Conservation (phyloP, 37 sponge, comb jelly and placozoan species). For the Chondrosia reniformis region DNA sequence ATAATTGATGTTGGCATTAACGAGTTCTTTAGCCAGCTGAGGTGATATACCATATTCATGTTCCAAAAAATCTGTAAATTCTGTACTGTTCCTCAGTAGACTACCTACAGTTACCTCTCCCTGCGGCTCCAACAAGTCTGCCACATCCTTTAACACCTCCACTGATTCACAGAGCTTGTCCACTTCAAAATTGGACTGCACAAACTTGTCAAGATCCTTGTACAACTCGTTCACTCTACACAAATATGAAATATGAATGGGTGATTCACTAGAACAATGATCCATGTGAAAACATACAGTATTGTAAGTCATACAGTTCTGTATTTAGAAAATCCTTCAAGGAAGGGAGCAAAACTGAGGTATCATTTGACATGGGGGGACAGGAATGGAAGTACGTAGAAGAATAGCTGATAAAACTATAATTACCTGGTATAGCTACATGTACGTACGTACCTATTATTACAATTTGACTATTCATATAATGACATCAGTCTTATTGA, state of each 20-base stretch:
- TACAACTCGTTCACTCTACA: conserved; percentile 5
- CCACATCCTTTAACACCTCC: background rate
- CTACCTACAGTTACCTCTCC: background rate
- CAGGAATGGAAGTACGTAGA: background rate
- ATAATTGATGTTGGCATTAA: background rate
- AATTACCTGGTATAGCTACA: no score
- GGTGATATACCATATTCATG: background rate
- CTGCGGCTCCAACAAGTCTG: background rate
- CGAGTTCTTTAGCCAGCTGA: background rate
- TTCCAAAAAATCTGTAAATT: background rate
- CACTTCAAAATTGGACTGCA: background rate
- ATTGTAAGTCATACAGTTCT: no score
- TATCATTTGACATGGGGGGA: no score
- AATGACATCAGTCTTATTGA: no score
- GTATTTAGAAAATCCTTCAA: no score
- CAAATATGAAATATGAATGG: no score
- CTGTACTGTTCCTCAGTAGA: background rate
- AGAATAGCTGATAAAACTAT: no score
- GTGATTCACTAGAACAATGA: no score
- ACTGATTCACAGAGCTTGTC: background rate
- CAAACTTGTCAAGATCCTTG: background rate
- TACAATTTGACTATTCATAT: no score
- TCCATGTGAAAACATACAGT: no score
- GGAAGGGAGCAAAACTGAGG: no score
- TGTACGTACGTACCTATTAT: no score